phyloP scores from a whole-genome alignment of 2,113 vertebrate species.

The Mus spicilegus region DNA sequence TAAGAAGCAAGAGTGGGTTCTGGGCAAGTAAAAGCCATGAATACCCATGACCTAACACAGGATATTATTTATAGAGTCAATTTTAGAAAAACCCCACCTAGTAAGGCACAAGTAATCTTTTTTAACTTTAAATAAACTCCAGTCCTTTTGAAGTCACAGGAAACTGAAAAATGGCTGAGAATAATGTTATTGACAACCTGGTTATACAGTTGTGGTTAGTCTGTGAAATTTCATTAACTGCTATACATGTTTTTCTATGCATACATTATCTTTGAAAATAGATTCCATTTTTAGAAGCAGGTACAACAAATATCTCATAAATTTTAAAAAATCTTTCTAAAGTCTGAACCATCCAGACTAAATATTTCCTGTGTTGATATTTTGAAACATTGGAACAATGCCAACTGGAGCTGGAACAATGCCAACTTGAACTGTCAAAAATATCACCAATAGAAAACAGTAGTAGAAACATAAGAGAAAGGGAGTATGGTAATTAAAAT shows the following conservation, averaged over 20 bases:
- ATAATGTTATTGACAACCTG: background rate
- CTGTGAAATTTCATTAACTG: background rate
- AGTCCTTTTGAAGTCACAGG: background rate
- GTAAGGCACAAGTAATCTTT: background rate
- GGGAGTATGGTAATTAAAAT: background rate
- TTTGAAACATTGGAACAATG: background rate
- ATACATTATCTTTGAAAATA: conserved; percentile 7
- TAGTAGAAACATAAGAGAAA: background rate
- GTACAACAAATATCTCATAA: background rate
- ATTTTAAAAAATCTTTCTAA: background rate
- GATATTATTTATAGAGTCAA: background rate
- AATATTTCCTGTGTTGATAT: background rate
- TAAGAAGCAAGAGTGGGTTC: too few relatives aligned
- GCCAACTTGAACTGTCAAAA: background rate
- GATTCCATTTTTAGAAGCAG: background rate
- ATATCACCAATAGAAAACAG: background rate
- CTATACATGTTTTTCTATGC: background rate
- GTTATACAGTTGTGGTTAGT: background rate
- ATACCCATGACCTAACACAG: background rate
- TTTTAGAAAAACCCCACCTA: background rate
- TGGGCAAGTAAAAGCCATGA: background rate
- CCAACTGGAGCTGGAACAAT: background rate
- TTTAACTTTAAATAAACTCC: background rate
- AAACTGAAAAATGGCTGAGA: background rate
- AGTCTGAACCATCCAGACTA: background rate